These are phyloP conservation scores for Eolophus roseicapilla DNA, from an alignment of 2,113 vertebrate species.

Conservation along the genomic window DNA sequence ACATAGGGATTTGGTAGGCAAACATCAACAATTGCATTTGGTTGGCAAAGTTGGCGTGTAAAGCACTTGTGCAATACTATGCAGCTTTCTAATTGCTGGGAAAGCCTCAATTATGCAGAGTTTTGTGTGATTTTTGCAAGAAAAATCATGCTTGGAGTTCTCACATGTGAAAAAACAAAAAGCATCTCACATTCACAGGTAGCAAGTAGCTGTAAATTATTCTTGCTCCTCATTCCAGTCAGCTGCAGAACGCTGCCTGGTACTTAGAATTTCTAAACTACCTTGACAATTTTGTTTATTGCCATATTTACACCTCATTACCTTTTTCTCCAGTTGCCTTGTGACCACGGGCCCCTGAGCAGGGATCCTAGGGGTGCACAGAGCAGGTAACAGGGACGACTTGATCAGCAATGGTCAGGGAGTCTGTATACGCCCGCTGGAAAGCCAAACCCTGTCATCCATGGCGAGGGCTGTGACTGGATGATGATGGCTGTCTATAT, in stretches of 20 bases:
- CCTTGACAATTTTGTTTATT: background rate
- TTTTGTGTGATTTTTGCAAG: background rate
- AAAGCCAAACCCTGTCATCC: background rate
- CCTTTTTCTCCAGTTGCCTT: background rate
- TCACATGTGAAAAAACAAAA: background rate
- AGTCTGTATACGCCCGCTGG: rapidly evolving
- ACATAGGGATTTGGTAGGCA: background rate
- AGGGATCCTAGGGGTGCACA: background rate
- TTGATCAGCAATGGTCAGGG: rapidly evolving
- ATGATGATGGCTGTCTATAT: rapidly evolving
- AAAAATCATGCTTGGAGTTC: background rate
- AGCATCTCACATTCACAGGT: background rate
- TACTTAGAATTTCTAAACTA: background rate
- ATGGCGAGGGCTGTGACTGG: rapidly evolving
- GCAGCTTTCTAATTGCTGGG: background rate
- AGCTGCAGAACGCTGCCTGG: background rate
- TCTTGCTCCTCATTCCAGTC: background rate
- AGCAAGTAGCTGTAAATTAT: background rate
- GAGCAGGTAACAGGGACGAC: rapidly evolving
- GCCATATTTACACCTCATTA: background rate
- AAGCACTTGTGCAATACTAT: background rate
- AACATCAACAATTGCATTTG: background rate
- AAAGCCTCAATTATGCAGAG: background rate
- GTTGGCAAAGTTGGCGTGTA: background rate
- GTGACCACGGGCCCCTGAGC: rapidly evolving